A percentile compares a stretch with the other conserved stretches of the same genome.
These are phyloP conservation scores for Hypanus sabinus DNA, from an alignment of 2,113 vertebrate genomes.

Conservation along the genomic window DNA sequence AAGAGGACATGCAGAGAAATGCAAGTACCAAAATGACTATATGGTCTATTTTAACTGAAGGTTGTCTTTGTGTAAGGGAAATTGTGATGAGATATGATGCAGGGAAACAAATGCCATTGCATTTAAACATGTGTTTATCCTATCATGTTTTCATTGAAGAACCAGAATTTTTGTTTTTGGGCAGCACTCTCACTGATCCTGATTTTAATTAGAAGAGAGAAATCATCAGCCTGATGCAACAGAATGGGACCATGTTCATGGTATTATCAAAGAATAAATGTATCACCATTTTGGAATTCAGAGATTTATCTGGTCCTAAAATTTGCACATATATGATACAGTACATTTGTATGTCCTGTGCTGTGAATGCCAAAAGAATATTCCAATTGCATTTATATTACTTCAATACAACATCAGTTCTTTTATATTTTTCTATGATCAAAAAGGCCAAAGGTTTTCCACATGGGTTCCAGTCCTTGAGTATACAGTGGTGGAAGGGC, in stretches of 20 bases:
- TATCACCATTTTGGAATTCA: not conserved
- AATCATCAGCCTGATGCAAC: not conserved
- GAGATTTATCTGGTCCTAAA: not conserved
- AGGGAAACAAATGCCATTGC: not conserved
- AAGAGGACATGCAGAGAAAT: constrained; percentile 69
- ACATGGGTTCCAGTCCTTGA: too few relatives aligned
- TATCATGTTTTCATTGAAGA: not conserved
- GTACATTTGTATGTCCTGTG: too few relatives aligned
- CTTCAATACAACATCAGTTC: too few relatives aligned
- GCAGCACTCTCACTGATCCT: too few relatives aligned
- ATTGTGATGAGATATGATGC: not conserved
- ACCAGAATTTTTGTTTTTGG: not conserved
- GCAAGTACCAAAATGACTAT: constrained; percentile 50
- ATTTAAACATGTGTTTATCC: not conserved
- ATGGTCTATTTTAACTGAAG: not conserved
- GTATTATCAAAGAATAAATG: not conserved
- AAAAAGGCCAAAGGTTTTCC: too few relatives aligned
- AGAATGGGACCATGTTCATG: not conserved
- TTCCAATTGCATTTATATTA: too few relatives aligned
- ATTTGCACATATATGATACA: too few relatives aligned
- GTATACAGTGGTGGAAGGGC: too few relatives aligned
- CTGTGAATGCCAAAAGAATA: too few relatives aligned
- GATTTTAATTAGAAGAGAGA: too few relatives aligned
- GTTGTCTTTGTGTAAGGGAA: not conserved
- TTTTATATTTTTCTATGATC: too few relatives aligned